These are phyloP conservation scores for Percopsis transmontana DNA, from an alignment of 2,113 vertebrate species.

Conservation along the genomic window DNA sequence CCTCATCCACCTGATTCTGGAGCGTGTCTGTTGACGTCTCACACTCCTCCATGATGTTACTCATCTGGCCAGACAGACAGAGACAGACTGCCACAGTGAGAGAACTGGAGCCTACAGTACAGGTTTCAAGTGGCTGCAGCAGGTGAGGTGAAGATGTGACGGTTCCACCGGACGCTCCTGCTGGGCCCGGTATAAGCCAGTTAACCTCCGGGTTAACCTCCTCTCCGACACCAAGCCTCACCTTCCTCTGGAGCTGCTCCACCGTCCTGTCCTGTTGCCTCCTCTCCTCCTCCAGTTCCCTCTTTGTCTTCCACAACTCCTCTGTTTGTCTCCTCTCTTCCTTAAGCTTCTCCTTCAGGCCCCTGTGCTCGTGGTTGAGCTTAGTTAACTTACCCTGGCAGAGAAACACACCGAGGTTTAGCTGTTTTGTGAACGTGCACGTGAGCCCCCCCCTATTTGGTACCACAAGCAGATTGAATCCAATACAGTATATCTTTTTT, in stretches of 20 bases:
- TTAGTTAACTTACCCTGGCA: conserved; percentile 80
- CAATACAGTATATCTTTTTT: too few relatives aligned
- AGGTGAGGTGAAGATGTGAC: too few relatives aligned
- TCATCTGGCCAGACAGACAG: conserved; percentile 78
- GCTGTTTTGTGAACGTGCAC: too few relatives aligned
- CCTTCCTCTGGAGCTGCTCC: conserved; percentile 92
- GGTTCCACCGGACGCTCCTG: too few relatives aligned
- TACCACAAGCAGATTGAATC: too few relatives aligned
- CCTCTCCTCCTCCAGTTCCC: conserved; percentile 86
- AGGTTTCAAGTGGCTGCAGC: too few relatives aligned
- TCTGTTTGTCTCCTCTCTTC: conserved; percentile 86
- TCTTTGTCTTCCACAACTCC: conserved; percentile 83
- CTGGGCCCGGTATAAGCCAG: neutral
- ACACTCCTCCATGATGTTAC: conserved; percentile 82
- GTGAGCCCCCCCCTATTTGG: too few relatives aligned
- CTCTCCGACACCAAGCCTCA: conserved; percentile 47
- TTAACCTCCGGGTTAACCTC: neutral
- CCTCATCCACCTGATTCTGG: conserved; percentile 89
- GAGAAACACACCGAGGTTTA: neutral
- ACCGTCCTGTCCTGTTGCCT: conserved; percentile 83
- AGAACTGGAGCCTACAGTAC: too few relatives aligned
- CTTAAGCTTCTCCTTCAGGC: conserved; percentile 85
- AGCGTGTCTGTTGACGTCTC: conserved; percentile 83
- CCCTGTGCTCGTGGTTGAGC: conserved; percentile 82
- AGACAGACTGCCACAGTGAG: neutral